Evolutionary conservation across 2,888 invertebrate genomes (phyloP).

Genomic region (Drosophila demipolita): DNA sequence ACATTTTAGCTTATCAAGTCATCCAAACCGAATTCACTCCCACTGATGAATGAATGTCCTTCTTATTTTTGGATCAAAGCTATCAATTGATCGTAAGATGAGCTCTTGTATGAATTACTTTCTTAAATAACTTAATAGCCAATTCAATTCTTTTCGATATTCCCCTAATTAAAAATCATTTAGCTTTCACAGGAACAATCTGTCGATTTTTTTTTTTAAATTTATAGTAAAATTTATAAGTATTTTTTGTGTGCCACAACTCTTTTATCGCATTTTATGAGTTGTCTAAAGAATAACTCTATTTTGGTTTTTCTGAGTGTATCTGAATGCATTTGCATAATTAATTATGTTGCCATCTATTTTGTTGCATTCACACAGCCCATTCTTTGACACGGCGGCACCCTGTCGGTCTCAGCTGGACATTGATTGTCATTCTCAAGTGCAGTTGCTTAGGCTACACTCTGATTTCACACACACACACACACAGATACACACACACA

Average conservation of each 20-base stretch:
- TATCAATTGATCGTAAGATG: background rate
- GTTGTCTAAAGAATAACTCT: background rate
- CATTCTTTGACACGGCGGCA: constrained; percentile 28
- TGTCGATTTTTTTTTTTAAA: background rate
- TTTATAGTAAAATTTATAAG: background rate
- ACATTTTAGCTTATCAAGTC: background rate
- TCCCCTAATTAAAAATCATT: background rate
- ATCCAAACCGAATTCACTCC: background rate
- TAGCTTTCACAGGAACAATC: background rate
- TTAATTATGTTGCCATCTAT: constrained; percentile 43
- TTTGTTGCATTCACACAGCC: constrained; percentile 58
- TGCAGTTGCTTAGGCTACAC: constrained; percentile 29
- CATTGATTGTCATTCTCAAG: constrained; percentile 45
- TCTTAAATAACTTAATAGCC: background rate
- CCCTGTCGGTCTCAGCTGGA: constrained; percentile 12
- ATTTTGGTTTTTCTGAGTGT: background rate
- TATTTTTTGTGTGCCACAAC: too few species aligned
- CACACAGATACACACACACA: background rate
- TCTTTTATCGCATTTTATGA: background rate
- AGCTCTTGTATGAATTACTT: background rate
- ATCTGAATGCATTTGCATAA: constrained; percentile 15
- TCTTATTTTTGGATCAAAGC: background rate
- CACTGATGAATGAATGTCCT: too few species aligned
- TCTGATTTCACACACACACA: constrained; percentile 4
- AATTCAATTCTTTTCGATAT: background rate